Evolutionary conservation across 2,888 invertebrate genomes (phyloP).

Genomic region (Listrodromus nycthemerus): DNA sequence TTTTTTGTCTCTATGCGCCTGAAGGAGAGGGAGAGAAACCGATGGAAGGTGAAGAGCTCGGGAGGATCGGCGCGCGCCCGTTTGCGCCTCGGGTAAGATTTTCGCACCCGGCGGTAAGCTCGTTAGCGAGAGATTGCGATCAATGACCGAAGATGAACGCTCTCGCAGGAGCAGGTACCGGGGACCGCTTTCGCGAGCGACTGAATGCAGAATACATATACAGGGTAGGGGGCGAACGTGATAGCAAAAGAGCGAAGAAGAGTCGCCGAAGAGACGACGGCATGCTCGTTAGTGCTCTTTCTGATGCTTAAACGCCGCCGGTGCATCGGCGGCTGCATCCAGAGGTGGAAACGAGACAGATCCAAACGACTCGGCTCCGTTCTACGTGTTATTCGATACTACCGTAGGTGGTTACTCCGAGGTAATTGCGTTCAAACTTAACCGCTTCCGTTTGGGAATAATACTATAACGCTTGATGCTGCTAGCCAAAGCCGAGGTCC

Average conservation of each 20-base stretch:
- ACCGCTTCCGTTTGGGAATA: slow-evolving; percentile 74
- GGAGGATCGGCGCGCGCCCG: slow-evolving; percentile 48
- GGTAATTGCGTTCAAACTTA: slow-evolving; percentile 83
- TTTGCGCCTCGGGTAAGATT: slow-evolving; percentile 76
- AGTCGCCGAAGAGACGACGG: slow-evolving; percentile 30
- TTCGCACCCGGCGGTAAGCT: slow-evolving; percentile 82
- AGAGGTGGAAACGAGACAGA: slow-evolving; percentile 55
- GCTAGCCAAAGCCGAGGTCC: slow-evolving; percentile 40
- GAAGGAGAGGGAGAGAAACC: slow-evolving; percentile 44
- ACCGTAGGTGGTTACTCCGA: slow-evolving; percentile 79
- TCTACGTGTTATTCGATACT: slow-evolving; percentile 81
- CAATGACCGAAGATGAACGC: slow-evolving; percentile 83
- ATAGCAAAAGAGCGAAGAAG: slow-evolving; percentile 63
- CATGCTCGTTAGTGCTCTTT: slow-evolving; percentile 79
- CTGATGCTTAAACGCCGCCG: slow-evolving; percentile 61
- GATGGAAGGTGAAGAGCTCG: slow-evolving; percentile 46
- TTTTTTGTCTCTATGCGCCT: slow-evolving; percentile 42
- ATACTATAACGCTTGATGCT: slow-evolving; percentile 65
- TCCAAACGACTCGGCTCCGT: slow-evolving; percentile 67
- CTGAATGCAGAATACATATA: slow-evolving; percentile 48
- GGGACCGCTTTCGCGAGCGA: slow-evolving; percentile 29
- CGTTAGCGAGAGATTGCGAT: slow-evolving; percentile 82
- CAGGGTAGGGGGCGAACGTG: slow-evolving; percentile 49
- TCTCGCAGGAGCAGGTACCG: slow-evolving; percentile 74
- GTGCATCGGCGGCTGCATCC: slow-evolving; percentile 53